phyloP scores from a whole-genome alignment of 2,113 vertebrate genomes.

The Ondatra zibethicus region DNA sequence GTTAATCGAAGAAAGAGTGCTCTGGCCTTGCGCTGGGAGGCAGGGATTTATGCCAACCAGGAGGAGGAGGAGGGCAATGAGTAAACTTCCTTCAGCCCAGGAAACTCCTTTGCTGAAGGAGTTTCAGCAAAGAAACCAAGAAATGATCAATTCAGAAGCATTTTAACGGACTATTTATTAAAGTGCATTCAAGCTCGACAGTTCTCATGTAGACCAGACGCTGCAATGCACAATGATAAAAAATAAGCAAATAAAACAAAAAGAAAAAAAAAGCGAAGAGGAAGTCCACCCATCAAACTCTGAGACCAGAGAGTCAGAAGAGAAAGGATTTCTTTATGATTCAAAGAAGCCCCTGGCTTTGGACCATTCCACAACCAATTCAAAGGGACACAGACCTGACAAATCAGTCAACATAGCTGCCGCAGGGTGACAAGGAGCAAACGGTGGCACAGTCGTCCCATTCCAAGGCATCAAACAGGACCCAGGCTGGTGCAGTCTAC shows the following conservation, averaged over 20 bases:
- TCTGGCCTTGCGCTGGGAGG: conserved; percentile 97
- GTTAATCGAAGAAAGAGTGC: conserved; percentile 97
- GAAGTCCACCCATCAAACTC: conserved; percentile 79
- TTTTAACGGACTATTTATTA: conserved; percentile 89
- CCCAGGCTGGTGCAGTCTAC: not conserved
- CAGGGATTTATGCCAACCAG: conserved; percentile 96
- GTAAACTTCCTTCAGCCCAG: conserved; percentile 74
- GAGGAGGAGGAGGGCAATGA: conserved; percentile 93
- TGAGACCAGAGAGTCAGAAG: conserved; percentile 79
- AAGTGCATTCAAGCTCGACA: conserved; percentile 81
- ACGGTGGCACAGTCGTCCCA: not conserved
- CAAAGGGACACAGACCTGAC: conserved; percentile 27
- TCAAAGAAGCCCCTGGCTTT: conserved; percentile 57
- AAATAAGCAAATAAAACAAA: conserved; percentile 11
- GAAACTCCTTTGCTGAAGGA: conserved; percentile 67
- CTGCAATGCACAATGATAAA: conserved; percentile 66
- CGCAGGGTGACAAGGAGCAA: not conserved
- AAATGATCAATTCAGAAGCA: conserved; percentile 67
- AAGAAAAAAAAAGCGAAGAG: conserved; percentile 57
- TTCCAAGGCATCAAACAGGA: not conserved
- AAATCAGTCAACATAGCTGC: not conserved
- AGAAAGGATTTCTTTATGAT: conserved; percentile 74
- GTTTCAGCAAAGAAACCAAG: conserved; percentile 80
- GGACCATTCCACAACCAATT: conserved; percentile 30
- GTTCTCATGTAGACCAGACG: conserved; percentile 83